phyloP scores from a whole-genome alignment of 2,888 invertebrate genomes.

The Brachyopa scutellaris region DNA sequence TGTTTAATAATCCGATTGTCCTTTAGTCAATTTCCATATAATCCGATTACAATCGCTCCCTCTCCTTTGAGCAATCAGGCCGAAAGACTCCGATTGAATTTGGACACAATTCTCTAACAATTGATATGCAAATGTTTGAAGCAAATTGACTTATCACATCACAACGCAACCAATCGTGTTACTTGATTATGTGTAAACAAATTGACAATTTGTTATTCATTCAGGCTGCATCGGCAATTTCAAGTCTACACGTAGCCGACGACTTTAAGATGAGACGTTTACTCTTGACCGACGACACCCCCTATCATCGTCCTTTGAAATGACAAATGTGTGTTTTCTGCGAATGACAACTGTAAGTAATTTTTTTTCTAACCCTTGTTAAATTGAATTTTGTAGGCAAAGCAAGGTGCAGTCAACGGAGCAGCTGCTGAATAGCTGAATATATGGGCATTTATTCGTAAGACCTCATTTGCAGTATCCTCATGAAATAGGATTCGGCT shows the following conservation, averaged over 20 bases:
- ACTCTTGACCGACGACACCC: background rate
- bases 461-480: background rate
- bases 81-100: background rate
- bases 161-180: too few species aligned
- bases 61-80: background rate
- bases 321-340: background rate
- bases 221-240: background rate
- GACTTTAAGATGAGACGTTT: background rate
- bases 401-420: background rate
- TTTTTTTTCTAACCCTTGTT: background rate
- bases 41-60: constrained; percentile 1
- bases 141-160: background rate
- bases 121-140: constrained; percentile 3
- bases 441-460: background rate
- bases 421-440: background rate
- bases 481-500: too few species aligned
- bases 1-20: background rate
- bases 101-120: background rate
- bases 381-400: background rate
- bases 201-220: background rate
- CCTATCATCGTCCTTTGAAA: background rate
- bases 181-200: too few species aligned
- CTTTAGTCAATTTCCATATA: background rate
- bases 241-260: too few species aligned
- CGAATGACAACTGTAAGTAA: background rate